phyloP scores from a whole-genome alignment of 2,113 vertebrate genomes.

The Osmerus eperlanus region DNA sequence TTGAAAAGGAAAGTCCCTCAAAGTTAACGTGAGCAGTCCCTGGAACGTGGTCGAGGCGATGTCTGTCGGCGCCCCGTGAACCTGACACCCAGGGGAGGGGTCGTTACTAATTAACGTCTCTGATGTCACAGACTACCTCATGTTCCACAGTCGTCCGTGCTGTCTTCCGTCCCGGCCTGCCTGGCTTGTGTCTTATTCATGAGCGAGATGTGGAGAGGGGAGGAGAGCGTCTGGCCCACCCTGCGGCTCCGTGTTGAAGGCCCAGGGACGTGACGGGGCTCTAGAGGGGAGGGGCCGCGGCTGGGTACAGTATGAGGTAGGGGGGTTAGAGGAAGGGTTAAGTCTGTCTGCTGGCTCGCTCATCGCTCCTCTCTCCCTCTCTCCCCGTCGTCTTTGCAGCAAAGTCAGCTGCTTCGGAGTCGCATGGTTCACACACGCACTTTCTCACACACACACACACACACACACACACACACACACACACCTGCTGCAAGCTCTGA shows the following conservation, averaged over 20 bases:
- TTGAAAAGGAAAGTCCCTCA: not conserved
- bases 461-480: not conserved
- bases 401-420: slow-evolving; percentile 35
- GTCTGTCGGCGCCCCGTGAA: slow-evolving; percentile 35
- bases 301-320: not conserved
- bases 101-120: slow-evolving; percentile 68
- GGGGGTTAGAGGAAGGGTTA: slow-evolving; percentile 20
- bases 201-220: not conserved
- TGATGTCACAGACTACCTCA: slow-evolving; percentile 56
- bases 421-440: not conserved
- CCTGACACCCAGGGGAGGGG: slow-evolving; percentile 45
- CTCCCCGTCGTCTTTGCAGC: slow-evolving; percentile 35
- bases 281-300: not conserved
- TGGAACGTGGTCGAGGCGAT: not conserved
- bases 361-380: slow-evolving; percentile 4
- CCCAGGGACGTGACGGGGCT: too few relatives aligned
- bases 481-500: not conserved
- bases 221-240: not conserved
- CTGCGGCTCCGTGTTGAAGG: not conserved
- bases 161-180: slow-evolving; percentile 35
- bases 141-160: slow-evolving; percentile 48
- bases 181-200: slow-evolving; percentile 62
- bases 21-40: not conserved
- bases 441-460: not conserved
- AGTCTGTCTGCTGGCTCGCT: not conserved